Evolutionary conservation across 92 coral and sea anemone genomes (phyloP).

Genomic region (Diadumene lineata): DNA sequence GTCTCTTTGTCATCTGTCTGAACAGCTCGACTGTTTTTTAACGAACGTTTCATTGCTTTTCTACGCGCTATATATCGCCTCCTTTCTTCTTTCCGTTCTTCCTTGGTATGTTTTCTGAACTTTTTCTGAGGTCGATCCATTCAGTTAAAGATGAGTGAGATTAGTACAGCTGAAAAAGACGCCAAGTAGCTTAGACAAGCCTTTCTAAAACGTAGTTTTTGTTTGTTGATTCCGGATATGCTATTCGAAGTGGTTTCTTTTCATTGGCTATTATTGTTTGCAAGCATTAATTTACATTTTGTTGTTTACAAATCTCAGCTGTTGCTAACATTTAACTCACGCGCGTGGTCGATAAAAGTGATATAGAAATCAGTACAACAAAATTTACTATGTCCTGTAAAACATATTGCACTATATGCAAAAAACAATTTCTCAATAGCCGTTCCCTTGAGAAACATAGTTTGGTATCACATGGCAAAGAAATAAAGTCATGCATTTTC

Average conservation of each 20-base stretch:
- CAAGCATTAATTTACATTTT: too few relatives aligned
- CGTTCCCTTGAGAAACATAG: background rate
- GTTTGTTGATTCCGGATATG: background rate
- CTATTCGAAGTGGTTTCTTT: background rate
- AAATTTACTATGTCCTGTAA: background rate
- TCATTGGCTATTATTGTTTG: background rate
- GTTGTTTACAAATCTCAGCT: background rate
- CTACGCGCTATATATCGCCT: background rate
- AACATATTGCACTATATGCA: background rate
- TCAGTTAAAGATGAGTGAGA: too few relatives aligned
- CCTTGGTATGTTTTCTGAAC: background rate
- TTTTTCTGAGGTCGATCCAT: background rate
- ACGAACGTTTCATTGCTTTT: background rate
- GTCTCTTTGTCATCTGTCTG: background rate
- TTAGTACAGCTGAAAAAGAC: background rate
- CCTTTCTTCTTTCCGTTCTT: background rate
- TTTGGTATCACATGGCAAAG: background rate
- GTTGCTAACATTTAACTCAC: background rate
- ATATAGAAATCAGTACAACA: background rate
- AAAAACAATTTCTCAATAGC: background rate
- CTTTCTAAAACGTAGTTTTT: background rate
- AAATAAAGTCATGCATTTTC: background rate
- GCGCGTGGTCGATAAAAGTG: too few relatives aligned
- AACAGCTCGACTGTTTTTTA: background rate
- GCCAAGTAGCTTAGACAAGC: background rate